Evolutionary conservation across 2,113 vertebrate genomes (phyloP), one percentile per base, ranked within the genome.

Genomic region (Limanda limanda): DNA sequence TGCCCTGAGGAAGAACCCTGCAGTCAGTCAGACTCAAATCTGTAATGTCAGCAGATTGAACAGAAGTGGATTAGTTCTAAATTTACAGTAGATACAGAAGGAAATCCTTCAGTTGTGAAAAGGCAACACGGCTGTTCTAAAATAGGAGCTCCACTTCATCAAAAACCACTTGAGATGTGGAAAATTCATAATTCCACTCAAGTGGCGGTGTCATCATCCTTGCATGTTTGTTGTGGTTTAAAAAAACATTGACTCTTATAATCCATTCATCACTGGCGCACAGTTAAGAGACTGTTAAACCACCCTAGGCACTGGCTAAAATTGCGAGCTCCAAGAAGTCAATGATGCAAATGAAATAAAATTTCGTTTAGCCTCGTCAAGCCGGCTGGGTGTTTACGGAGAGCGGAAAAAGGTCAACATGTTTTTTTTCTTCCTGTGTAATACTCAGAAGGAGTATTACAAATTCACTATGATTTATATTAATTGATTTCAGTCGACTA

Each of bases 401-500:
- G 64, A 71, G 51, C 42, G 70, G 25, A 82, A 84, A 68, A 89
- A 83, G 85, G 79, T 88, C 72, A 90, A 51, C 15, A 18, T 51
- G 66, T 66, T 48, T 78, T 62, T 77, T 65, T 69, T 84, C 18
- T 9, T 24, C 9, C 76, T 76, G 51, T 76, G 24, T 68, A 77
- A 87, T 64, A 69, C 72, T 86, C 45, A 27, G 25, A 27, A 27
- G 3, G 25, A 27, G 25, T 27, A 4, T 27, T 27, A 27, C 25
- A 27, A 3, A 27, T 27, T 27, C 3, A 27, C 25, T 27, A 27
- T 27, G 14, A 37, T 66, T 79, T 78, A 84, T 86, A 90, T 90
- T 74, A 86, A 88, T 88, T 88, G 79, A 80, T 73, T 83, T 85
- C 83, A 76, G 70, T 79, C 54, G 81, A 83, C 80, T 76, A 83